phyloP scores from a whole-genome alignment of 1,140 invertebrate genomes.

The Zaprionus gabonicus region DNA sequence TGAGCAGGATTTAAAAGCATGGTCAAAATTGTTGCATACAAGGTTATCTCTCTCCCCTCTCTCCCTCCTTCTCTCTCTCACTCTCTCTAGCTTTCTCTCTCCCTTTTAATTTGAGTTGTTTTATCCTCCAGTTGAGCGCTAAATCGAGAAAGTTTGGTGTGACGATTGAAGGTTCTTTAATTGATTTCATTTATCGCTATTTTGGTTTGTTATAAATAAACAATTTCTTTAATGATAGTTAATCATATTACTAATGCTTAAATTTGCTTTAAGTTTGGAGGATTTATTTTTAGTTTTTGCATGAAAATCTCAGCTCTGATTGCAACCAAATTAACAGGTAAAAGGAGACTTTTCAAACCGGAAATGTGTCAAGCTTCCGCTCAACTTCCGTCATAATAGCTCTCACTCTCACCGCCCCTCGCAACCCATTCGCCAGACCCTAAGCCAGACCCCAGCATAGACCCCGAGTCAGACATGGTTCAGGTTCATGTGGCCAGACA shows the following conservation, averaged over 20 bases:
- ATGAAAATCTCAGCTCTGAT: not conserved
- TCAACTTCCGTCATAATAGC: slow-evolving; percentile 46
- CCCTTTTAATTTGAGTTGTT: not conserved
- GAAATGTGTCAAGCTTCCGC: slow-evolving; percentile 57
- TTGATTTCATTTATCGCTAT: not conserved
- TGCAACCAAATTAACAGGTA: slow-evolving; percentile 2
- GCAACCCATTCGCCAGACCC: not conserved
- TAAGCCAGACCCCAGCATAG: not conserved
- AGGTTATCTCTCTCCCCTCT: not conserved
- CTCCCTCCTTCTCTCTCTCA: not conserved
- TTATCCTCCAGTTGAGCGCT: not conserved
- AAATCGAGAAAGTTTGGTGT: not conserved
- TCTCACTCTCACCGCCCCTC: not conserved
- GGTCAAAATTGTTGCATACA: slow-evolving; percentile 38
- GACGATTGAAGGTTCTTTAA: not conserved
- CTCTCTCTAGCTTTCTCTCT: not conserved
- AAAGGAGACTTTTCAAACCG: not conserved
- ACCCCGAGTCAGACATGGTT: not conserved
- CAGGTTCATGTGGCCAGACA: slow-evolving; percentile 14
- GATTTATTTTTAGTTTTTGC: slow-evolving; percentile 8
- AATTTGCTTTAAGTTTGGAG: slow-evolving; percentile 20
- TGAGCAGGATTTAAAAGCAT: slow-evolving; percentile 59
- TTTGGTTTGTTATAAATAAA: not conserved
- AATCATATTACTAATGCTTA: not conserved
- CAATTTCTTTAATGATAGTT: not conserved